Percentiles rank a stretch among this genome's conserved stretches.
These are phyloP conservation scores for Nycticryphes semicollaris DNA, from an alignment of 2,113 vertebrate genomes.

Conservation along the genomic window DNA sequence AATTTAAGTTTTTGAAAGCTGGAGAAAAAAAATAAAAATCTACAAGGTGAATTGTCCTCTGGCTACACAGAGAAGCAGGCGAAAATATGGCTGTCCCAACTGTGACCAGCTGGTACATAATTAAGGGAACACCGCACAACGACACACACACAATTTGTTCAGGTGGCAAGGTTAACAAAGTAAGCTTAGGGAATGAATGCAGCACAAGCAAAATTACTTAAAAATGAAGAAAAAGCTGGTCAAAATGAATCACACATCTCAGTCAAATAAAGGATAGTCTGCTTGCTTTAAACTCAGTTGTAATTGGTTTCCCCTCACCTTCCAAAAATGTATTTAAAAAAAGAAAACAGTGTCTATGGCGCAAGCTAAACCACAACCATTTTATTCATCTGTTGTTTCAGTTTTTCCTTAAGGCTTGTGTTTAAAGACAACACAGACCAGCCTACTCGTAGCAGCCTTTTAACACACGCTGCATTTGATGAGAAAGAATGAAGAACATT, in stretches of 20 bases:
- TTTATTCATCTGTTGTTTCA: constrained; percentile 10
- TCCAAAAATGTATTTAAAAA: not conserved
- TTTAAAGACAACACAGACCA: not conserved
- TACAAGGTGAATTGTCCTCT: not conserved
- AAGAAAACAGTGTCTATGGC: not conserved
- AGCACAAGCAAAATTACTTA: not conserved
- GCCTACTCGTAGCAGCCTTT: not conserved
- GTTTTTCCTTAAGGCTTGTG: not conserved
- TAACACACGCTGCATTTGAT: not conserved
- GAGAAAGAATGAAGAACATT: not conserved
- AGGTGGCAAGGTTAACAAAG: not conserved
- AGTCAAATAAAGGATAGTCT: not conserved
- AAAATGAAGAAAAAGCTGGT: not conserved
- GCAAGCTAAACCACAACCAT: not conserved
- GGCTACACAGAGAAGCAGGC: not conserved
- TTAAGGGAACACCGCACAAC: not conserved
- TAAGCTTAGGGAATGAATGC: not conserved
- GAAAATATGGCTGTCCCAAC: not conserved
- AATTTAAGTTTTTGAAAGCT: not conserved
- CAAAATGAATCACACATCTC: not conserved
- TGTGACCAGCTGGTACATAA: not conserved
- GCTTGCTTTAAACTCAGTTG: not conserved
- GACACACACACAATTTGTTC: not conserved
- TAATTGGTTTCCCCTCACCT: not conserved
- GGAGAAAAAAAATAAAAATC: not conserved